phyloP scores from a whole-genome alignment of 2,113 vertebrate genomes.

The Pelvicachromis taeniatus region DNA sequence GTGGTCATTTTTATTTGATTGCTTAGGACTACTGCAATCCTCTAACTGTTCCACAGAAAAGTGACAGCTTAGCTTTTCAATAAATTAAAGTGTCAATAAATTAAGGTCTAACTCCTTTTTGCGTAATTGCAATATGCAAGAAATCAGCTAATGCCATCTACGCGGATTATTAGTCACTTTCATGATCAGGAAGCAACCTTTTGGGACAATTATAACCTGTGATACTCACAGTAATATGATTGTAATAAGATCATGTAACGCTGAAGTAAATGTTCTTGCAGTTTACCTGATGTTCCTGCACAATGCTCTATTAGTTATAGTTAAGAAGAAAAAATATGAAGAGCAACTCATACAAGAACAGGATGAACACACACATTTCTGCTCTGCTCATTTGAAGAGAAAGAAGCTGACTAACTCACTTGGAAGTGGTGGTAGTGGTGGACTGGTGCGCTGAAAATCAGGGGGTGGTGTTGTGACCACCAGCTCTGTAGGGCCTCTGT shows the following conservation, averaged over 20 bases:
- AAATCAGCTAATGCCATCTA: neutral
- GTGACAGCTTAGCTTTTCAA: neutral
- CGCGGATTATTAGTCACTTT: neutral
- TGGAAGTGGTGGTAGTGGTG: neutral
- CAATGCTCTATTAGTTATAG: neutral
- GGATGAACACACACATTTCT: neutral
- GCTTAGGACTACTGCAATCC: neutral
- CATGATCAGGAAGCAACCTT: neutral
- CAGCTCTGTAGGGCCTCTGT: slow-evolving; percentile 14
- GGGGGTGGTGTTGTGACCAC: slow-evolving; percentile 25
- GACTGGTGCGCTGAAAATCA: neutral
- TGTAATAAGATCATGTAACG: neutral
- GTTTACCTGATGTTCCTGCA: neutral
- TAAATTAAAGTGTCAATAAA: neutral
- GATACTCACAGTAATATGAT: neutral
- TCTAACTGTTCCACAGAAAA: neutral
- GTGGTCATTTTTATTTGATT: neutral
- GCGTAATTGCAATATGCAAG: neutral
- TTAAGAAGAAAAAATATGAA: neutral
- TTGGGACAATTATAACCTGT: neutral
- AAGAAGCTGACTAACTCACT: slow-evolving; percentile 8
- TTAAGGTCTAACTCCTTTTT: neutral
- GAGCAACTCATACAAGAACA: neutral
- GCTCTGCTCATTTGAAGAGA: neutral
- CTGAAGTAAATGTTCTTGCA: neutral